Percentiles rank a stretch among this genome's conserved stretches.
Evolutionary conservation across 2,113 vertebrate species (phyloP).

Genomic region (Fregata magnificens): DNA sequence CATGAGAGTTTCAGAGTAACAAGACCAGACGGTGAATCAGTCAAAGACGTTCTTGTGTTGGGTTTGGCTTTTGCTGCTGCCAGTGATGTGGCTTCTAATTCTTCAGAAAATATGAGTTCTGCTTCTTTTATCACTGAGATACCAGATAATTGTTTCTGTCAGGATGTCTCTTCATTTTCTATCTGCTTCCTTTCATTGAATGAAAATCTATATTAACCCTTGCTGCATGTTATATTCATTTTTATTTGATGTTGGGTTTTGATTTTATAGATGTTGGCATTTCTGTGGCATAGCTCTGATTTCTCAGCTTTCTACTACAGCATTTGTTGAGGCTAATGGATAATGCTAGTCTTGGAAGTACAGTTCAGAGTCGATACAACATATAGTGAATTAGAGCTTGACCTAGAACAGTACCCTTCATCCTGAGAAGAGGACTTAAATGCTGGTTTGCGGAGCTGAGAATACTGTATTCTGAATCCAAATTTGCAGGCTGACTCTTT

Average conservation of each 20-base stretch:
- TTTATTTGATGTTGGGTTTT: neutral
- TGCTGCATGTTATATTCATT: neutral
- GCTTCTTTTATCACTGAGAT: neutral
- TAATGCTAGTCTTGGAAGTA: neutral
- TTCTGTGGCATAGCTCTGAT: neutral
- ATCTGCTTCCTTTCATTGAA: neutral
- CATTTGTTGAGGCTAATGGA: neutral
- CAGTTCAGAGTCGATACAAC: neutral
- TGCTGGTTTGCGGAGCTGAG: neutral
- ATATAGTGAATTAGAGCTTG: neutral
- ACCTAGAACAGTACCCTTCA: neutral
- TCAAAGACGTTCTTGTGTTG: neutral
- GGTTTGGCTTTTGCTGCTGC: neutral
- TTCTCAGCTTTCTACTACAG: neutral
- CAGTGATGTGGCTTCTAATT: neutral
- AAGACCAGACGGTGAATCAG: neutral
- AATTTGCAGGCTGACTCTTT: neutral
- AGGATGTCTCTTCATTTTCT: neutral
- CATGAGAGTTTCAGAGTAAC: neutral
- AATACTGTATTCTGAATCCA: neutral
- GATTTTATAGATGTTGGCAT: neutral
- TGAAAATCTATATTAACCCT: neutral
- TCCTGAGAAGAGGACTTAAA: neutral
- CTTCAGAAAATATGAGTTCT: neutral
- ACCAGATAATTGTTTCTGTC: conserved; percentile 11